Evolutionary conservation across 2,888 invertebrate species (phyloP).

Genomic region (Drosophila emarginata): DNA sequence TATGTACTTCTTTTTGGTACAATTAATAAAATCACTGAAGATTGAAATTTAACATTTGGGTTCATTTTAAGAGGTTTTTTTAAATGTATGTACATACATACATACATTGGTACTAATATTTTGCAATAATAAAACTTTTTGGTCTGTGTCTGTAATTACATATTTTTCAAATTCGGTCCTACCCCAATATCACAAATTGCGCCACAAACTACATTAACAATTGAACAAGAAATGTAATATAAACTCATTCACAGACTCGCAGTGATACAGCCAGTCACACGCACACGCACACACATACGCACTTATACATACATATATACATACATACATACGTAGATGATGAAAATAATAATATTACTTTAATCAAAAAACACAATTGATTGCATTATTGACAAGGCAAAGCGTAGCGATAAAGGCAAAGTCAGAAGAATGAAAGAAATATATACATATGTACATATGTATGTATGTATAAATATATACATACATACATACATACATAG

Average conservation of each 20-base stretch:
- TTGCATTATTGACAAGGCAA: constrained; percentile 61
- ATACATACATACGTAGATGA: constrained; percentile 10
- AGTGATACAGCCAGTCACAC: constrained; percentile 8
- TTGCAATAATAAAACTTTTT: not conserved
- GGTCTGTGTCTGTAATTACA: not conserved
- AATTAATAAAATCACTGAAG: too few relatives aligned
- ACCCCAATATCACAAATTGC: constrained; percentile 33
- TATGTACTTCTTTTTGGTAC: too few relatives aligned
- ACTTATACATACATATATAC: too few relatives aligned
- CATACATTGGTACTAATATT: too few relatives aligned
- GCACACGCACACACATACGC: not conserved
- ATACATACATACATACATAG: too few relatives aligned
- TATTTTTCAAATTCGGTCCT: not conserved
- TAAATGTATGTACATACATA: too few relatives aligned
- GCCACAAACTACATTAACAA: constrained; percentile 49
- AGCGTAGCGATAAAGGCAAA: constrained; percentile 44
- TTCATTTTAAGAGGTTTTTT: too few relatives aligned
- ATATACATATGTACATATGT: not conserved
- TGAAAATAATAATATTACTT: constrained; percentile 48
- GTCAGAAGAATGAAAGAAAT: not conserved
- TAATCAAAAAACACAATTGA: constrained; percentile 62
- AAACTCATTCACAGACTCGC: constrained; percentile 20
- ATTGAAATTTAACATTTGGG: too few relatives aligned
- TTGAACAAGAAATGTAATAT: constrained; percentile 41
- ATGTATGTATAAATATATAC: not conserved